Base-by-base conservation (phyloP, 2,797 vertebrate species). In the Pogonophryne albipinna region DNA sequence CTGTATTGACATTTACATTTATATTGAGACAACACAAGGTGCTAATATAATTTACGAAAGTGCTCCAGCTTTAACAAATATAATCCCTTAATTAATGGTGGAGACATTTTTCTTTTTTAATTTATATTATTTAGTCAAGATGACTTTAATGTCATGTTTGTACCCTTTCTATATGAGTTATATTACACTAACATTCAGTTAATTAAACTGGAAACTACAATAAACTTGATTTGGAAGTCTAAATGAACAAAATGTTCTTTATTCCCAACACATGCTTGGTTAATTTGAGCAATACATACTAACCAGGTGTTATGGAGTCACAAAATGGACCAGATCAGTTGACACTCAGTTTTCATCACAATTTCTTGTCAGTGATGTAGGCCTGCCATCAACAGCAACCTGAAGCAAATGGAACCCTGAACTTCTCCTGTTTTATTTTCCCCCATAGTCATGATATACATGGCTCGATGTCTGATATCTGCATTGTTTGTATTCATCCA, bases 1-100 rank as follows among this genome's bases (percentile, higher is more conserved):
- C 50, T 68, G 9, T 76, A 65, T 67, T 77, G 50, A 50, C 53
- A 69, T 67, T 70, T 44, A 17, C 71, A 73, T 38, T 80, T 66
- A 61, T 57, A 59, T 15, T 8, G 17, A 53, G 57, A 69, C 17
- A 73, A 58, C 59, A n/a, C n/a, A 27, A 16, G 79, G 34, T 65
- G 17, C 45, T 75, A 59, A 62, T 1, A 20, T 67, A 38, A 60
- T 53, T 67, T 44, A 60, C 57, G 50, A 55, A 60, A 47, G 14
- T 72, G 11, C 44, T 76, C 47, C 17, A 46, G 34, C 19, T 47
- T 60, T 61, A 83, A 76, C 69, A 68, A 57, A 61, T 56, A 59
- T 17, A 56, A 19, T 70, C 3, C 50, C 9, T 23, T 42, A 31
- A 76, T 11, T 69, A 57, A 34, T 53, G 20, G 4, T 66, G 17